A percentile compares a stretch with the other conserved stretches of the same genome.
Conservation (phyloP, 2,797 vertebrate genomes). For the Rousettus madagascariensis region DNA sequence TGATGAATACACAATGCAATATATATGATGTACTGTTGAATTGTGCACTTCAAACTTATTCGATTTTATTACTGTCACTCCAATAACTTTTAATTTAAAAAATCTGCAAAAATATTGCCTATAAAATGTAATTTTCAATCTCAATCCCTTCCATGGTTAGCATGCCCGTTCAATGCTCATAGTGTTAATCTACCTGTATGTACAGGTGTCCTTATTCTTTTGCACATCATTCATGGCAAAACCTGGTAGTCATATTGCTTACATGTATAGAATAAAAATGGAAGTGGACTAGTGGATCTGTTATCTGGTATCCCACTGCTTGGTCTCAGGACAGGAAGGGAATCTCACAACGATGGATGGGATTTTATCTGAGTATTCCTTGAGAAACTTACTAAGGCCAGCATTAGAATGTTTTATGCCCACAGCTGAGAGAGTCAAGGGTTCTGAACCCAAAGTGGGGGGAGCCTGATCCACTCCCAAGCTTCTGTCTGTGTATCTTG, state of each 20-base stretch:
- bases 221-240: background rate
- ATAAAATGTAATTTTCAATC: background rate
- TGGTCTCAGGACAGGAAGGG: background rate
- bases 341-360: background rate
- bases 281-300: background rate
- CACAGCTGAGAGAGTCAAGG: background rate
- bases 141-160: background rate
- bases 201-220: background rate
- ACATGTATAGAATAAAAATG: background rate
- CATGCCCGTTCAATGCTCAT: too few species aligned
- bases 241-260: background rate
- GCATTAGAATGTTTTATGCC: background rate
- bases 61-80: too few species aligned
- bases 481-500: background rate
- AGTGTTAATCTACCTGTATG: background rate
- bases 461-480: background rate
- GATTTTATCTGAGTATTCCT: background rate
- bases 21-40: too few species aligned
- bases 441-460: background rate
- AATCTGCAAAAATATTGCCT: too few species aligned
- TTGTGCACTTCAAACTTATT: too few species aligned
- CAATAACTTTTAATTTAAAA: too few species aligned
- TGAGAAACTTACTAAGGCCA: background rate
- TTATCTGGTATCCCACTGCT: background rate
- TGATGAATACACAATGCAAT: too few species aligned